phyloP scores from a whole-genome alignment of 2,888 invertebrate species.

The Rugalucina vietnamica region DNA sequence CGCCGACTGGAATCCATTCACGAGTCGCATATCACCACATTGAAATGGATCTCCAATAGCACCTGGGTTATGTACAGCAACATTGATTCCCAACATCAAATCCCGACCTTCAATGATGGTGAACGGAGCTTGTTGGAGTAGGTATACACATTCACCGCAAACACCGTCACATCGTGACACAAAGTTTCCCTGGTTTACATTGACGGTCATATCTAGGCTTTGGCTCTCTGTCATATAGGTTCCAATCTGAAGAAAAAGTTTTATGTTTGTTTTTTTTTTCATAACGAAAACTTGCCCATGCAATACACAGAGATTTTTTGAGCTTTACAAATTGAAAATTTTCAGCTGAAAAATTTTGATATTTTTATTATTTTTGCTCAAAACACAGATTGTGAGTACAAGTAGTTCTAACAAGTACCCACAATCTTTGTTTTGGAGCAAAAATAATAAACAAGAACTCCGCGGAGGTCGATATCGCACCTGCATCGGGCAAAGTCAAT shows the following conservation, averaged over 20 bases:
- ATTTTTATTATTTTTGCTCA: too few relatives aligned
- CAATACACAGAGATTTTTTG: too few relatives aligned
- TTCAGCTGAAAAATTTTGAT: too few relatives aligned
- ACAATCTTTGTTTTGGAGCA: too few relatives aligned
- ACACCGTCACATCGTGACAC: constrained; percentile 62
- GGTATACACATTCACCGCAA: constrained; percentile 75
- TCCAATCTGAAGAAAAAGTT: constrained; percentile 69
- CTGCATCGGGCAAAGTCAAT: too few relatives aligned
- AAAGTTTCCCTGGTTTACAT: constrained; percentile 11
- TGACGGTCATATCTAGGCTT: constrained; percentile 37
- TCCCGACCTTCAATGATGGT: constrained; percentile 65
- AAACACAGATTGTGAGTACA: too few relatives aligned
- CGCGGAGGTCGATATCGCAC: too few relatives aligned
- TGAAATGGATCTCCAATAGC: constrained; percentile 58
- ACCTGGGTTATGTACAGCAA: constrained; percentile 70
- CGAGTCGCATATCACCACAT: constrained; percentile 66
- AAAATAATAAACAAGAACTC: too few relatives aligned
- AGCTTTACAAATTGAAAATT: too few relatives aligned
- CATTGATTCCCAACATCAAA: constrained; percentile 72
- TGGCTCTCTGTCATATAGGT: constrained; percentile 55
- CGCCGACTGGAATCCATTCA: constrained; percentile 73
- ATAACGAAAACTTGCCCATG: too few relatives aligned
- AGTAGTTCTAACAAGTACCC: too few relatives aligned
- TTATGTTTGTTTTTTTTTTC: too few relatives aligned
- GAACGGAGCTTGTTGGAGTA: constrained; percentile 64